Base-by-base conservation (phyloP, 2,888 invertebrate species). In the Drosophila hawaiiensis region DNA sequence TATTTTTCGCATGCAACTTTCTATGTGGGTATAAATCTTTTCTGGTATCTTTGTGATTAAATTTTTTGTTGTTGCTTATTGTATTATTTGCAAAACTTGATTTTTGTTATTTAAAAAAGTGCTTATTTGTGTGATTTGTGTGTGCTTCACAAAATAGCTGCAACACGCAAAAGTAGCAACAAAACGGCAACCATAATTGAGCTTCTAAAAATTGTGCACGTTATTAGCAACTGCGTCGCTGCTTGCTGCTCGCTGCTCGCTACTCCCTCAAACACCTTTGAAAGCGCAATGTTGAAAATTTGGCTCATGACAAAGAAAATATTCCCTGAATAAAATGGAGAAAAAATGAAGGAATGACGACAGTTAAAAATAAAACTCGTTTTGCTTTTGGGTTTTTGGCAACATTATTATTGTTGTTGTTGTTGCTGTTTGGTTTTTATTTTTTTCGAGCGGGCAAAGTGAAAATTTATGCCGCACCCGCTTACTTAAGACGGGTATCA, bases 11-110 rank as follows among this genome's bases (percentile, higher is more conserved):
- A 78, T 85, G 85, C 87, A 85, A 85, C 89, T 85, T 89, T 85
- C 85, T 85, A 85, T 87, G 84, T 72, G 87, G 84, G 71, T 77
- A 86, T 86, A 89, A 84, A 89, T 84, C 89, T 85, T 84, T 80
- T 88, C 83, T 35, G 88, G 75, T 85, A 83, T 71, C 67, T 80
- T 77, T 76, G 88, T 85, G 85, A 88, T 85, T 84, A 83, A 83
- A 63, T 83, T 80, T 88, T 78, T 84, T 78, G 75, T 71, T 68
- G 29, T 60, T 50, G 14, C 59, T 47, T 62, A 28, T 50, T 73
- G 59, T 74, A n/a, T 47, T 73, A 64, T 75, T 82, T 74, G 80
- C 74, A 78, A 85, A 90, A 90, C 89, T 89, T 84, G 90, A 89
- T 78, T 89, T 86, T 88, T 63, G 74, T 64, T 73, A 78, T 72